Evolutionary conservation across 2,113 vertebrate genomes (phyloP).

Genomic region (Neotoma lepida): DNA sequence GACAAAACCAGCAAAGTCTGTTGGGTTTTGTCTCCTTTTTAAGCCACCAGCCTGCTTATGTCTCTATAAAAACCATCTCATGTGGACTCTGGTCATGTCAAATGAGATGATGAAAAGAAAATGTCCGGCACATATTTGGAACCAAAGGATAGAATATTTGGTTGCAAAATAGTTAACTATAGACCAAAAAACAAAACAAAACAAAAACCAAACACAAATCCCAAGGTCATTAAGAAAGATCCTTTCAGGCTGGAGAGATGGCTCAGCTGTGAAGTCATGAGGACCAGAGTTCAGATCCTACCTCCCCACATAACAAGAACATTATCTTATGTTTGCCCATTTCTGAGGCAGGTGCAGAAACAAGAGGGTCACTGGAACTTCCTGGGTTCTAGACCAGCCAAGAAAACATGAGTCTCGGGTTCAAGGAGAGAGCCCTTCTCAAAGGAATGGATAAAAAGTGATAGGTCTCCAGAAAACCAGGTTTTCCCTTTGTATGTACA

Average conservation of each 20-base stretch:
- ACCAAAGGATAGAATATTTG: background rate
- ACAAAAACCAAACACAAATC: background rate
- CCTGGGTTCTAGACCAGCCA: background rate
- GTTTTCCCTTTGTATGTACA: background rate
- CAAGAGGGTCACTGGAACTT: background rate
- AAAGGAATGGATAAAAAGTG: background rate
- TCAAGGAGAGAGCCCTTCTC: background rate
- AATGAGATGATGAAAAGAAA: conserved; percentile 30
- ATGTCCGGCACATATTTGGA: background rate
- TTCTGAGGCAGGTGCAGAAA: background rate
- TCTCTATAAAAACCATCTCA: background rate
- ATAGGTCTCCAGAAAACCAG: background rate
- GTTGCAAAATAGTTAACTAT: background rate
- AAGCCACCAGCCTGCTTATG: background rate
- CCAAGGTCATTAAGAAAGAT: background rate
- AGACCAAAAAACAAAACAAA: background rate
- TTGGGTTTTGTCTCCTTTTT: background rate
- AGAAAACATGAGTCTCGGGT: background rate
- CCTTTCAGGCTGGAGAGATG: background rate
- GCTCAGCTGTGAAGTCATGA: background rate
- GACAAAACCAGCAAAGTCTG: background rate
- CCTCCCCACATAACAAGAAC: background rate
- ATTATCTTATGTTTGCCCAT: background rate
- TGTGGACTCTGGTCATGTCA: background rate
- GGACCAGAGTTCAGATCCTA: background rate